Percentiles rank a stretch among this genome's conserved stretches.
Evolutionary conservation across 2,888 invertebrate species (phyloP).

Genomic region (Agrochola lychnidis): DNA sequence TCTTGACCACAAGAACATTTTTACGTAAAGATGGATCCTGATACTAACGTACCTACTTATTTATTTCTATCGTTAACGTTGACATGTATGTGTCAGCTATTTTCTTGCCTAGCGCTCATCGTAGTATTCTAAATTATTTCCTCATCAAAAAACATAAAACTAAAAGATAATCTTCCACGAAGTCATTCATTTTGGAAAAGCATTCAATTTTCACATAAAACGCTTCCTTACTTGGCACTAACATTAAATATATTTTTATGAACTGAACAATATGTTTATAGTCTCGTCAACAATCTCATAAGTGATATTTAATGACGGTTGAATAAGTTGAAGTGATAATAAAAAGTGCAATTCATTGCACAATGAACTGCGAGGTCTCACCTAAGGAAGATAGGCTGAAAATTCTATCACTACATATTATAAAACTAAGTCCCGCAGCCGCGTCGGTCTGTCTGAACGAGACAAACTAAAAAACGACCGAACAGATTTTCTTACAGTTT

Average conservation of each 20-base stretch:
- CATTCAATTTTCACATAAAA: not conserved
- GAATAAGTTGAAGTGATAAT: constrained; percentile 10
- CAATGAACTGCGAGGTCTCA: not conserved
- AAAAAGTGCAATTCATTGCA: constrained; percentile 16
- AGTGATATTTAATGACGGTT: constrained; percentile 21
- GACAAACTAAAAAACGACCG: too few relatives aligned
- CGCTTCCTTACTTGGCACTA: not conserved
- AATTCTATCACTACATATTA: not conserved
- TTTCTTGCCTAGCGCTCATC: not conserved
- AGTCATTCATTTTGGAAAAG: not conserved
- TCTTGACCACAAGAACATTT: too few relatives aligned
- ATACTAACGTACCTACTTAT: too few relatives aligned
- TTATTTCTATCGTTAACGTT: not conserved
- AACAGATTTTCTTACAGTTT: too few relatives aligned
- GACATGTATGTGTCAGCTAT: not conserved
- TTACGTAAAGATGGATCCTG: too few relatives aligned
- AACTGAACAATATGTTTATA: constrained; percentile 1
- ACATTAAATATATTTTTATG: not conserved
- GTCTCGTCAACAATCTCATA: not conserved
- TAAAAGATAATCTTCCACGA: not conserved
- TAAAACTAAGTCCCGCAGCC: too few relatives aligned
- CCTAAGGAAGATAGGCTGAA: not conserved
- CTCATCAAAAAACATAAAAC: not conserved
- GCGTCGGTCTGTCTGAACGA: too few relatives aligned
- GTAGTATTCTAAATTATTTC: not conserved